phyloP scores from a whole-genome alignment of 1,140 invertebrate species.

The Bradynema listronoti region DNA sequence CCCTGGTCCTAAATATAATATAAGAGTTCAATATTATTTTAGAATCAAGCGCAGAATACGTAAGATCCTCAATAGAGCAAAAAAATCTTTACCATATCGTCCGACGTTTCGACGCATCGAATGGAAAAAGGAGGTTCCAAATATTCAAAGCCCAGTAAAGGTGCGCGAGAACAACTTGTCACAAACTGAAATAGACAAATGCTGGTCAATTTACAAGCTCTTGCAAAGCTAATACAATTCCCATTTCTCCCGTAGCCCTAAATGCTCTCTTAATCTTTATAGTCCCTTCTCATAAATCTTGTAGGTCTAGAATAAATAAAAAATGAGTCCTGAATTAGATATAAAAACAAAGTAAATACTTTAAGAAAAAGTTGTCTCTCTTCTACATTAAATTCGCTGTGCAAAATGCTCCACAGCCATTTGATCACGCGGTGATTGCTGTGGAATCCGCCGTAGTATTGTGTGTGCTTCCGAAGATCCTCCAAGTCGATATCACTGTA shows the following conservation, averaged over 20 bases:
- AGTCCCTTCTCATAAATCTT: neutral
- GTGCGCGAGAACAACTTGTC: slow-evolving; percentile 95
- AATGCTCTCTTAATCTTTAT: neutral
- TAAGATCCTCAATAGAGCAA: neutral
- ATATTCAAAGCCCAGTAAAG: slow-evolving; percentile 89
- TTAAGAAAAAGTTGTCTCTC: slow-evolving; percentile 89
- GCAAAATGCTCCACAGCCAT: slow-evolving; percentile 97
- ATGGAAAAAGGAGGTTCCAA: slow-evolving; percentile 97
- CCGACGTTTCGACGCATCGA: slow-evolving; percentile 93
- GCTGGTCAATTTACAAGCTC: neutral
- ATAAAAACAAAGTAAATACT: slow-evolving; percentile 46
- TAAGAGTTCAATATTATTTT: slow-evolving; percentile 19
- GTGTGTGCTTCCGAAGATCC: slow-evolving; percentile 42
- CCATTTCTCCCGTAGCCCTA: neutral
- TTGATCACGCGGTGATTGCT: slow-evolving; percentile 91
- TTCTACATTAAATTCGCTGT: slow-evolving; percentile 84
- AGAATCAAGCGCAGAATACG: slow-evolving; percentile 20
- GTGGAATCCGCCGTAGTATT: slow-evolving; percentile 97
- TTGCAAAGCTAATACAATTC: neutral
- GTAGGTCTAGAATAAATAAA: neutral
- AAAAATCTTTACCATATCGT: slow-evolving; percentile 73
- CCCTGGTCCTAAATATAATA: slow-evolving; percentile 70
- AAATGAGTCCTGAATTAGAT: neutral
- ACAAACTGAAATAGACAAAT: slow-evolving; percentile 74
- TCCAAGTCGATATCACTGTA: slow-evolving; percentile 50